phyloP scores from a whole-genome alignment of 1,140 invertebrate genomes.

The Diabrotica undecimpunctata region DNA sequence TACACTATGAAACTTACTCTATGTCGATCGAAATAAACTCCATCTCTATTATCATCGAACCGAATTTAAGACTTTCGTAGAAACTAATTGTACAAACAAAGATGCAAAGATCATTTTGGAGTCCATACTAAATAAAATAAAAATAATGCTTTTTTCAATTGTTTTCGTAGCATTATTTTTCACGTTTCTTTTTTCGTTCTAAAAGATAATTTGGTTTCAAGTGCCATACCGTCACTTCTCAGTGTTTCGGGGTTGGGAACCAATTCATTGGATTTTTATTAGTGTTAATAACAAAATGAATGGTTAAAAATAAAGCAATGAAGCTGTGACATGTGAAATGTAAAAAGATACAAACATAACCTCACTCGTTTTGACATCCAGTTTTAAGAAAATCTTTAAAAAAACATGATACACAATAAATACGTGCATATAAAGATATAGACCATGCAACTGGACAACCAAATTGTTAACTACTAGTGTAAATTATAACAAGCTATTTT shows the following conservation, averaged over 20 bases:
- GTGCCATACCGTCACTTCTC: conserved; percentile 42
- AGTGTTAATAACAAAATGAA: conserved; percentile 42
- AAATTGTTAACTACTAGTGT: too few relatives aligned
- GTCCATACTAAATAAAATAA: conserved; percentile 12
- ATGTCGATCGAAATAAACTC: too few relatives aligned
- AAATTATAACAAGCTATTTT: too few relatives aligned
- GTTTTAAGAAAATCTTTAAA: too few relatives aligned
- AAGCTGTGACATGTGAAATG: conserved; percentile 21
- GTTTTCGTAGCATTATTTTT: conserved; percentile 5
- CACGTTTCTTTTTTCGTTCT: conserved; percentile 18
- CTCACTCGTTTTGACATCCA: not conserved
- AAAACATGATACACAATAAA: not conserved
- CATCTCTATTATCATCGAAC: too few relatives aligned
- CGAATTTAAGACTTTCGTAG: too few relatives aligned
- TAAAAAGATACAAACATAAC: conserved; percentile 12
- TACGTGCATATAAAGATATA: not conserved
- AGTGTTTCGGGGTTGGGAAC: conserved; percentile 35
- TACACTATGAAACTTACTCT: too few relatives aligned
- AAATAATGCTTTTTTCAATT: conserved; percentile 18
- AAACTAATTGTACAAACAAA: not conserved
- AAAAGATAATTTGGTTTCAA: conserved; percentile 44
- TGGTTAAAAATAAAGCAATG: conserved; percentile 30
- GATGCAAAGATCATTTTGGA: conserved; percentile 16
- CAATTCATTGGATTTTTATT: conserved; percentile 33
- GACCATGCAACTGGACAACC: not conserved